Percentiles rank a stretch among this genome's conserved stretches.
phyloP scores from a whole-genome alignment of 2,113 vertebrate species.

The Podarcis cretensis region DNA sequence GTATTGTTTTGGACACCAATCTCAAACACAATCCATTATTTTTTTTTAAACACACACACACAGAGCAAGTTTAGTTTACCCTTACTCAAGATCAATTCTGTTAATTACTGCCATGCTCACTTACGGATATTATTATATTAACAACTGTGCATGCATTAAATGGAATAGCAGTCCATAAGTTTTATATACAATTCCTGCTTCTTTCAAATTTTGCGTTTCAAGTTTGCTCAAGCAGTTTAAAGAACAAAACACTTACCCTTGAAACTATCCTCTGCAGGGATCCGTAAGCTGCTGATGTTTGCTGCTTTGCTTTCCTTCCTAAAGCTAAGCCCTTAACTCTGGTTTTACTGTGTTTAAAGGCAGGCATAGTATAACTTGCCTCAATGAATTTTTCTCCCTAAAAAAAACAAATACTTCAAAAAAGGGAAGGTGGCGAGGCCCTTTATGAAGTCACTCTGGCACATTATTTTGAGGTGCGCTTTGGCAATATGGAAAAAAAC shows the following conservation, averaged over 20 bases:
- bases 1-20: neutral
- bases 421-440: neutral
- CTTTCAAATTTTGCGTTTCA: neutral
- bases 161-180: neutral
- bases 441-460: neutral
- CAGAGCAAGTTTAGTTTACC: neutral
- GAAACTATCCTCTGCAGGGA: constrained; percentile 80
- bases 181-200: neutral
- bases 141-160: neutral
- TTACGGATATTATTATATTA: neutral
- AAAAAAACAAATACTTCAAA: constrained; percentile 36
- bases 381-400: constrained; percentile 22
- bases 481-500: neutral
- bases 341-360: constrained; percentile 72
- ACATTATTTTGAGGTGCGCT: neutral
- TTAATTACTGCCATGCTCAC: neutral
- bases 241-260: constrained; percentile 69
- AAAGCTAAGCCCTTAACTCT: constrained; percentile 78
- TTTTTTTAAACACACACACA: too few species aligned
- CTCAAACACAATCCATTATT: neutral
- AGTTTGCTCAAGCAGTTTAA: neutral
- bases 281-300: constrained; percentile 76
- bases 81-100: neutral
- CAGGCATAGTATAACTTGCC: constrained; percentile 66
- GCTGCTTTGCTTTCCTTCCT: constrained; percentile 76